phyloP scores from a whole-genome alignment of 2,888 invertebrate genomes.

The Fissipunctia ypsillon region DNA sequence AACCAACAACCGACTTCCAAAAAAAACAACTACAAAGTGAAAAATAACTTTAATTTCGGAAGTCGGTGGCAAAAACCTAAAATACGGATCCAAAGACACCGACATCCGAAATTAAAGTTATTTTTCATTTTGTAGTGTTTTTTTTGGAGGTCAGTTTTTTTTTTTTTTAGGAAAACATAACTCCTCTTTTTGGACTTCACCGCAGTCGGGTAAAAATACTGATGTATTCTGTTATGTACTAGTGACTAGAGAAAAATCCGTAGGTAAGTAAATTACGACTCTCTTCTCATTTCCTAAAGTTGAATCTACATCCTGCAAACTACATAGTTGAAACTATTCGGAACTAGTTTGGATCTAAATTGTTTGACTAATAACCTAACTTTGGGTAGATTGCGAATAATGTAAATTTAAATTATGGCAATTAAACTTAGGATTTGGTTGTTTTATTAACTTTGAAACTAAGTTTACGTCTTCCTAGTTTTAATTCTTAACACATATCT shows the following conservation, averaged over 20 bases:
- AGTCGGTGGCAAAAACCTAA: too few species aligned
- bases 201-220: background rate
- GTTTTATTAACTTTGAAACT: conserved; percentile 30
- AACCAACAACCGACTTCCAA: too few species aligned
- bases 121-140: too few species aligned
- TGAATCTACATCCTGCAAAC: conserved; percentile 37
- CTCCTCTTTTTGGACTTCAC: background rate
- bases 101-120: too few species aligned
- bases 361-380: conserved; percentile 60
- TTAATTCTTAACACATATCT: background rate
- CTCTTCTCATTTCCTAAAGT: conserved; percentile 12
- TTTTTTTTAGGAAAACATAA: background rate
- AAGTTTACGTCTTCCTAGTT: background rate
- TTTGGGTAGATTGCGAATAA: conserved; percentile 55
- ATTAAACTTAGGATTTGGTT: conserved; percentile 46
- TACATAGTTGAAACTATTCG: conserved; percentile 45
- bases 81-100: too few species aligned
- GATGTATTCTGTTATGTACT: background rate
- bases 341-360: conserved; percentile 58
- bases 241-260: background rate
- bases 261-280: conserved; percentile 6
- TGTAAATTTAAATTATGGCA: conserved; percentile 50
- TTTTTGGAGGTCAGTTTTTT: too few species aligned
- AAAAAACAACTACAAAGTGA: too few species aligned
- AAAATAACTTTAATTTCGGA: too few species aligned